These are phyloP conservation scores for Aphelenchoides besseyi DNA, from an alignment of 1,140 invertebrate genomes.

Conservation along the genomic window DNA sequence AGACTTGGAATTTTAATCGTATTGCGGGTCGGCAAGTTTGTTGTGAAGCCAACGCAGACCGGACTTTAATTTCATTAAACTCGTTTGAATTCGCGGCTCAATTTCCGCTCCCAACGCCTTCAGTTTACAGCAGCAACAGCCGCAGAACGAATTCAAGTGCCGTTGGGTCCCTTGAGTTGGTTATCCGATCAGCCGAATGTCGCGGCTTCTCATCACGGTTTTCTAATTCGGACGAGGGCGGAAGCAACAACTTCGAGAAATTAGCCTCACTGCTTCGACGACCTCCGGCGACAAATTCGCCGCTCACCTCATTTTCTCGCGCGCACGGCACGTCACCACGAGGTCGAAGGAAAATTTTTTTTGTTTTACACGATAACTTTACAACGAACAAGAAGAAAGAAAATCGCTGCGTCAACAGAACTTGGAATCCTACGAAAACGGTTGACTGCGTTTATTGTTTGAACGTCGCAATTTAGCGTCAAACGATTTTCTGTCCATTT, in stretches of 20 bases:
- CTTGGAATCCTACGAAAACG: too few species aligned
- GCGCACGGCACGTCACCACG: background rate
- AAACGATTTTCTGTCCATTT: background rate
- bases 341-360: background rate
- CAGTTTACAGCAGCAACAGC: background rate
- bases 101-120: background rate
- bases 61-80: constrained; percentile 1
- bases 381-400: background rate
- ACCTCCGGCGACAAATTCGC: background rate
- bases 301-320: background rate
- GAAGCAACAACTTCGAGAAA: background rate
- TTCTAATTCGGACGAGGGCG: background rate
- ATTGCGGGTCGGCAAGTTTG: background rate
- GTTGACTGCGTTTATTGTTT: too few species aligned
- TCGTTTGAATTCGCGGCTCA: constrained; percentile 5
- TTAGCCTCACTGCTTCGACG: background rate
- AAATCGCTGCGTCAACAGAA: background rate
- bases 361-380: background rate
- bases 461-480: too few species aligned
- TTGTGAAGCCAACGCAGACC: too few species aligned
- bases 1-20: background rate
- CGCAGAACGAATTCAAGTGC: background rate
- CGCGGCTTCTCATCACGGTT: background rate
- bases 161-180: background rate
- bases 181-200: background rate